phyloP scores from a whole-genome alignment of 2,888 invertebrate species.

The Chloromyia formosa region DNA sequence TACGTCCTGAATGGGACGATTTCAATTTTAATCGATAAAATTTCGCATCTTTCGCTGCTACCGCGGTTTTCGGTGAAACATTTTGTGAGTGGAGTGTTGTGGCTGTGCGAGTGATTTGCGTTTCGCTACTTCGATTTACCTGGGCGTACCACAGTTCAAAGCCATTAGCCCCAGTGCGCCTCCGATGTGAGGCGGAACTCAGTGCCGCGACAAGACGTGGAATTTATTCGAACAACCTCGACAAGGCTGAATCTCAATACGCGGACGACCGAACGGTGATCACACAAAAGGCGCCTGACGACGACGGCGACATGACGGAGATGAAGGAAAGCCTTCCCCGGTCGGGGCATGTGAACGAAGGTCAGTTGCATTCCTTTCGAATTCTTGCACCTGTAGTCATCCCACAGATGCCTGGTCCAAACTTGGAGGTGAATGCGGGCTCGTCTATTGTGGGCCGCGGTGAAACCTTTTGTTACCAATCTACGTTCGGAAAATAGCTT shows the following conservation, averaged over 20 bases:
- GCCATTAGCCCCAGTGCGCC: neutral
- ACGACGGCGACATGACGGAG: constrained; percentile 57
- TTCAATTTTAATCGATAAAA: constrained; percentile 10
- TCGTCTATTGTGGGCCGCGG: too few species aligned
- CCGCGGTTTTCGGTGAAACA: neutral
- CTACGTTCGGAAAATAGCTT: neutral
- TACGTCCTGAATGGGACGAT: neutral
- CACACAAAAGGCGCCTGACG: too few species aligned
- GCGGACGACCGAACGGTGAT: neutral
- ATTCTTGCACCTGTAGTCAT: constrained; percentile 39
- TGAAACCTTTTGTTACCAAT: too few species aligned
- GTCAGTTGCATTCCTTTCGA: constrained; percentile 57
- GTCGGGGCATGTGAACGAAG: constrained; percentile 74
- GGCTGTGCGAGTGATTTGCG: constrained; percentile 12
- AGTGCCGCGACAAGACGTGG: constrained; percentile 19
- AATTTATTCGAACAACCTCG: constrained; percentile 6
- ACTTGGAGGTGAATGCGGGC: neutral
- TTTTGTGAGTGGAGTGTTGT: constrained; percentile 3
- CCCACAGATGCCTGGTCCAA: neutral
- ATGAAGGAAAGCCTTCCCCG: constrained; percentile 69
- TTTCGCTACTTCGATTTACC: neutral
- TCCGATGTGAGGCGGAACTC: neutral
- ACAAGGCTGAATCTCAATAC: constrained; percentile 3
- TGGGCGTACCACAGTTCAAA: neutral
- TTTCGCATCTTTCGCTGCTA: neutral